A percentile compares a stretch with the other conserved stretches of the same genome.
phyloP scores from a whole-genome alignment of 2,888 invertebrate genomes.

The Ligdia adustata region DNA sequence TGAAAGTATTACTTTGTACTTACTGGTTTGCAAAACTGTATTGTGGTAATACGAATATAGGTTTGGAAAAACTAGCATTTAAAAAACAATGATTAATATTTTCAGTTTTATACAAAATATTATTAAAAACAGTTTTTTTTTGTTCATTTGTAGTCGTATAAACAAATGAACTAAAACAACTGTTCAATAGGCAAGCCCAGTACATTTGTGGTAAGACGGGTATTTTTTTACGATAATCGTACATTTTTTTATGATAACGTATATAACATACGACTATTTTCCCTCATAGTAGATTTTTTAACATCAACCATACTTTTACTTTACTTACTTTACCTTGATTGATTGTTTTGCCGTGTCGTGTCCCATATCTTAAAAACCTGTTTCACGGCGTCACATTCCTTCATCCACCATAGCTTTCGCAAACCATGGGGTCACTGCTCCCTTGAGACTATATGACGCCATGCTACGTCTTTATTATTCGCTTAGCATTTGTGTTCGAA shows the following conservation, averaged over 20 bases:
- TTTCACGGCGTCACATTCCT: conserved; percentile 31
- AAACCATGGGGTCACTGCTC: conserved; percentile 61
- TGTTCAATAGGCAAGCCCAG: too few species aligned
- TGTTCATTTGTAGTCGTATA: too few species aligned
- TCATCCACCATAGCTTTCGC: conserved; percentile 48
- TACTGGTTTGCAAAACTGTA: conserved; percentile 6
- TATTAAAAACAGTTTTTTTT: too few species aligned
- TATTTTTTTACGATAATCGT: too few species aligned
- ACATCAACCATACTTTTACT: too few species aligned
- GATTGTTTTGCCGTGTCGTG: conserved; percentile 12
- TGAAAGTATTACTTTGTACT: conserved; percentile 4
- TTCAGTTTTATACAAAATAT: too few species aligned
- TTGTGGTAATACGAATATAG: background rate
- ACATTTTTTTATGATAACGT: too few species aligned
- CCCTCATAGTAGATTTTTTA: too few species aligned
- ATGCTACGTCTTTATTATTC: conserved; percentile 43
- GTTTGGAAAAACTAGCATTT: background rate
- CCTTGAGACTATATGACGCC: conserved; percentile 60
- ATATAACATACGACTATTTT: too few species aligned
- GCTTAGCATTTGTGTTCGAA: conserved; percentile 34
- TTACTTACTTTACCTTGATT: conserved; percentile 12
- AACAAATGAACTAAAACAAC: too few species aligned
- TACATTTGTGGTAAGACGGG: too few species aligned
- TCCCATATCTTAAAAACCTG: conserved; percentile 35
- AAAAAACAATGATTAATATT: too few species aligned